Evolutionary conservation across 2,797 vertebrate genomes (phyloP), one percentile per base, ranked within the genome.

Genomic region (Chlorospingus semifuscus): DNA sequence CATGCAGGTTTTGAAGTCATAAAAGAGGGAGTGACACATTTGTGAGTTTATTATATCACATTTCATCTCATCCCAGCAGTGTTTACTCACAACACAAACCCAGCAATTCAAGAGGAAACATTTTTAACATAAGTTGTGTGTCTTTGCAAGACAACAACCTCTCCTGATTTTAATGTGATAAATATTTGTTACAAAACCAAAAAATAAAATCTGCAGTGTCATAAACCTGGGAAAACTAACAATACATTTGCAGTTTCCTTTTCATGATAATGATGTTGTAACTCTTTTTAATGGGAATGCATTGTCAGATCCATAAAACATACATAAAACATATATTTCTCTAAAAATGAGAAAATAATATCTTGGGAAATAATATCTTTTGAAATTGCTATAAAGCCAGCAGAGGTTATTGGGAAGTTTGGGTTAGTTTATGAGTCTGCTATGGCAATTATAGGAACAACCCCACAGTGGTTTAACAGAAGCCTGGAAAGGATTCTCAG

Each of bases 271-370:
- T 87, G 68, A 41, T 71, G 88, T 53, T 66, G 71, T 90, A 96
- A 76, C 52, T 97, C 76, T 94, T 82, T 82, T 88, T 93, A 97
- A 97, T 75, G 82, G 83, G 90, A 72, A 64, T 37, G 42, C 68
- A 69, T 61, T 82, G 89, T 94, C 88, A 95, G 60, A 94, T 61
- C 68, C 81, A 83, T 90, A 91, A 93, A 89, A 52, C 71, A 86
- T 69, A 87, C 59, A 95, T 86, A 90, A 96, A 95, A 63, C 49
- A 53, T 63, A 80, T 39, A 88, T 89, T 93, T 94, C 80, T 94
- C 72, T 75, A 88, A 93, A 92, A 94, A 91, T 70, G 71, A 94
- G 61, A 70, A 60, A 79, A 81, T 5, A 88, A 57, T 85, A 85
- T 60, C 59, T 81, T 36, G 87, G 56, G 87, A 94, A 94, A 95